Evolutionary conservation across 2,797 vertebrate species (phyloP).

Genomic region (Enteromius mattozi): DNA sequence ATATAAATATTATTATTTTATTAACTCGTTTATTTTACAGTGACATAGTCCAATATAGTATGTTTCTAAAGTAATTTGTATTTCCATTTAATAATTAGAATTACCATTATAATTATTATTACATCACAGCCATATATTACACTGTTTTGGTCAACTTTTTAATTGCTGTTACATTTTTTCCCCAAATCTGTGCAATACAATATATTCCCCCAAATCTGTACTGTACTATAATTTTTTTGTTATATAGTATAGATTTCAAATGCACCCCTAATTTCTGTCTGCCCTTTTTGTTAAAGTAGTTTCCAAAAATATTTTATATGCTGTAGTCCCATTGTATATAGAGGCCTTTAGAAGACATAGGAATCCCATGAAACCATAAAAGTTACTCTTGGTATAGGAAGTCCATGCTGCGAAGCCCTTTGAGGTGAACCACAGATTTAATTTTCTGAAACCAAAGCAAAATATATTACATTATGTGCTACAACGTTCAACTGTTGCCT

Average conservation of each 20-base stretch:
- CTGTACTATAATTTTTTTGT: background rate
- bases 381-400: conserved; percentile 36
- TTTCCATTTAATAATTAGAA: background rate
- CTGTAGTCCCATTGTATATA: background rate
- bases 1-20: background rate
- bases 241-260: background rate
- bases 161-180: background rate
- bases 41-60: background rate
- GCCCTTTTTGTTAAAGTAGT: background rate
- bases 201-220: no score
- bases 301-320: conserved; percentile 6
- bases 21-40: background rate
- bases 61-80: background rate
- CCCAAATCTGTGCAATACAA: background rate
- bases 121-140: background rate
- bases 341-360: conserved; percentile 13
- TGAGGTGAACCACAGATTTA: conserved; percentile 59
- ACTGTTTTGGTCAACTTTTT: background rate
- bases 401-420: conserved; percentile 42
- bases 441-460: conserved; percentile 59
- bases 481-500: conserved; percentile 50
- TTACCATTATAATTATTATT: background rate
- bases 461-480: conserved; percentile 50
- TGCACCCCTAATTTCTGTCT: background rate
- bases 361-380: conserved; percentile 33